phyloP scores from a whole-genome alignment of 2,113 vertebrate genomes.

The Cepphus grylle region DNA sequence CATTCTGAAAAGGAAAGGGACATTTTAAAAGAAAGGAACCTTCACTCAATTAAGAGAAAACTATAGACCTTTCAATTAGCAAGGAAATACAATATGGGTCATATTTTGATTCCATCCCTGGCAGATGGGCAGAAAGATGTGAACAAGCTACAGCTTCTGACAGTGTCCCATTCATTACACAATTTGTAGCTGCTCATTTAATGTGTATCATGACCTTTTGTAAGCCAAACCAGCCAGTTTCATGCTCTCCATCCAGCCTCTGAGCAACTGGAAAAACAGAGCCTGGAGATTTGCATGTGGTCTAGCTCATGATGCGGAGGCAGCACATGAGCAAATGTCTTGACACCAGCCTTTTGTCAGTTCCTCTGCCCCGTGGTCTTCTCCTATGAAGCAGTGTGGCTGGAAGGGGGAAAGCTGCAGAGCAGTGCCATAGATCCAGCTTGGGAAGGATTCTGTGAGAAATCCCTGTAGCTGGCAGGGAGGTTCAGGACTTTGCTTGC shows the following conservation, averaged over 20 bases:
- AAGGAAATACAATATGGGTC: not conserved
- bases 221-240: not conserved
- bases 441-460: not conserved
- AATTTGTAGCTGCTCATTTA: not conserved
- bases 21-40: not conserved
- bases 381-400: not conserved
- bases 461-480: not conserved
- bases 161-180: not conserved
- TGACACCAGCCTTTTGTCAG: not conserved
- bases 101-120: not conserved
- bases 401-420: not conserved
- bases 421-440: not conserved
- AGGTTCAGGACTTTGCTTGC: not conserved
- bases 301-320: not conserved
- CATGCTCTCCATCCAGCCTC: not conserved
- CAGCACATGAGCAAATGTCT: not conserved
- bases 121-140: not conserved
- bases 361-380: accelerated
- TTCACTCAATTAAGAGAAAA: not conserved
- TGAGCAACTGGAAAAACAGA: not conserved
- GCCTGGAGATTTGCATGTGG: not conserved
- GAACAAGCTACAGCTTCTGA: not conserved
- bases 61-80: not conserved
- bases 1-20: not conserved
- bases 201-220: not conserved